Base-by-base conservation (phyloP, 2,797 vertebrate genomes). In the Cyclopterus lumpus region DNA sequence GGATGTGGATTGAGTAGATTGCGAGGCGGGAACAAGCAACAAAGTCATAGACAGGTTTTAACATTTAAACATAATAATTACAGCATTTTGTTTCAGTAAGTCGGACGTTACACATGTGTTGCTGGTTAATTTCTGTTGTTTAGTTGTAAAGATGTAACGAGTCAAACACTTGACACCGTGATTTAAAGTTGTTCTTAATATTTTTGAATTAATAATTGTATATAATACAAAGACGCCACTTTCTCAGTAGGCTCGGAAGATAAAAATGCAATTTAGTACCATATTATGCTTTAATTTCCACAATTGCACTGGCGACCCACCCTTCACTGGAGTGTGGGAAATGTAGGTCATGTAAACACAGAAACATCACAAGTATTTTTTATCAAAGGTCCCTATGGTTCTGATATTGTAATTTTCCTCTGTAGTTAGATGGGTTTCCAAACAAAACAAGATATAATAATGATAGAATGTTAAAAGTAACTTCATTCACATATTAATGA, bases 261-360 rank as follows among this genome's bases (percentile, higher is more conserved):
- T 30, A 7, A 32, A 10, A 68, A 54, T 68, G n/a, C 32, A 62
- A 20, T 54, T 5, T 18, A 54, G 10, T 7, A 9, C 24, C 4
- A 38, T 65, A 51, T 38, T 2, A n/a, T 63, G 30, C 53, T 70
- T 9, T 51, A 24, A 51, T 71, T 73, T 66, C 46, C 44, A 71
- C 55, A 79, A 63, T 30, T 49, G 59, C 42, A 2, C 65, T 18
- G 58, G 34, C 6, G n/a, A 44, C 32, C 64, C 53, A 40, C 22
- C 32, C 24, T 59, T 63, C 64, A 70, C 24, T 22, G 32, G 44
- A 58, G 30, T 64, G 22, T 16, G 46, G n/a, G 24, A 60, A 65
- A 77, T 64, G 14, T 68, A 59, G 67, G 66, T 75, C 72, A 64
- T 68, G 54, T 26, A 46, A 72, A 67, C 57, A 71, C 42, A 64